Conservation (phyloP, 1,140 invertebrate species). For the Anoplophora glabripennis region DNA sequence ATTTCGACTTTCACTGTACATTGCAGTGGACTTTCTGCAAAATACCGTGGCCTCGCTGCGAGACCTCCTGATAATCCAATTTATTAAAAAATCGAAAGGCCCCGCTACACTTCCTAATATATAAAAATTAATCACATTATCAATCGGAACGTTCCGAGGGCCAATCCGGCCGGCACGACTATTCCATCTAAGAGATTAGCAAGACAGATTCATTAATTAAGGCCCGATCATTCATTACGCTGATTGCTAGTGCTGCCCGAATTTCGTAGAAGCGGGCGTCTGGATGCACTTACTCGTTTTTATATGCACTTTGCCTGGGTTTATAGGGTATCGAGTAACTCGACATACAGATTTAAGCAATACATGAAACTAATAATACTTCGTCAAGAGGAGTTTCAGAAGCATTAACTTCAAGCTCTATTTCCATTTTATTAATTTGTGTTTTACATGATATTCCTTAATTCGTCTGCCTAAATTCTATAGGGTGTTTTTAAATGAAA, state of each 20-base stretch:
- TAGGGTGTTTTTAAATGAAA: too few relatives aligned
- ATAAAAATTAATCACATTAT: conserved; percentile 52
- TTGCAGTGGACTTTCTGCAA: not conserved
- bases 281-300: conserved; percentile 5
- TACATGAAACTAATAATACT: too few relatives aligned
- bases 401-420: too few relatives aligned
- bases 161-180: conserved; percentile 39
- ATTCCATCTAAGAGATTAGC: conserved; percentile 50
- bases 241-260: conserved; percentile 43
- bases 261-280: conserved; percentile 29
- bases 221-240: conserved; percentile 48
- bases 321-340: too few relatives aligned
- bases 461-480: too few relatives aligned
- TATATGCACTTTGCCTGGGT: too few relatives aligned
- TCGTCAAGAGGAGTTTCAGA: too few relatives aligned
- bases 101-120: conserved; percentile 26
- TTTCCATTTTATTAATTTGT: too few relatives aligned
- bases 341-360: too few relatives aligned
- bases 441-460: too few relatives aligned
- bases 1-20: too few relatives aligned
- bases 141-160: conserved; percentile 43
- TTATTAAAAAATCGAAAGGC: conserved; percentile 15
- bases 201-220: conserved; percentile 52
- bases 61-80: conserved; percentile 8
- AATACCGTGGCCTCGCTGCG: not conserved